A percentile compares a stretch with the other conserved stretches of the same genome.
Conservation (phyloP, 2,797 vertebrate species). For the Gallinago solitaria region DNA sequence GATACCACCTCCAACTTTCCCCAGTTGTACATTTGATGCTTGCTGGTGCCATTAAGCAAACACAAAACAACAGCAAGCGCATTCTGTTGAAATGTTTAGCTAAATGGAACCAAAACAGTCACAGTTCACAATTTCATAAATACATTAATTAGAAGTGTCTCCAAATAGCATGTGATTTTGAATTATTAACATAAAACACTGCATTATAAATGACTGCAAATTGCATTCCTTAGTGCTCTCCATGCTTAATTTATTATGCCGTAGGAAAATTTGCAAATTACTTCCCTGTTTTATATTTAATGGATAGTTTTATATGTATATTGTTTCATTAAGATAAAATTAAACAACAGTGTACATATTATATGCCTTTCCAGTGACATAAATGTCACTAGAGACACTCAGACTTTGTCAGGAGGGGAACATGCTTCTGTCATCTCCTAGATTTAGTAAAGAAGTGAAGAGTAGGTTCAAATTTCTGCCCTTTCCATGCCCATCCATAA, state of each 20-base stretch:
- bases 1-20: conserved; percentile 55
- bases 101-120: conserved; percentile 85
- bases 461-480: background rate
- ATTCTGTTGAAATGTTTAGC: conserved; percentile 84
- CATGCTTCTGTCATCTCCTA: background rate
- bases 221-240: conserved; percentile 83
- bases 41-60: conserved; percentile 76
- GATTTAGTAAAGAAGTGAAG: conserved; percentile 9
- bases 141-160: conserved; percentile 87
- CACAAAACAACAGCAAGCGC: conserved; percentile 79
- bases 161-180: conserved; percentile 87
- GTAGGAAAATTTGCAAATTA: conserved; percentile 84
- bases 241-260: conserved; percentile 86
- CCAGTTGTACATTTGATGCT: conserved; percentile 72
- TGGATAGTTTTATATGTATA: conserved; percentile 81
- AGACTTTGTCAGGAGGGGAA: conserved; percentile 52
- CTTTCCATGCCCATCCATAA: background rate
- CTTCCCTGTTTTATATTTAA: conserved; percentile 81
- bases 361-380: conserved; percentile 73
- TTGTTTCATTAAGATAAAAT: conserved; percentile 81
- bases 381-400: conserved; percentile 57
- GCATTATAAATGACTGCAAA: conserved; percentile 88
- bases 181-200: conserved; percentile 88
- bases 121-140: conserved; percentile 88
- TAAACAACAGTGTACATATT: conserved; percentile 71